phyloP scores from a whole-genome alignment of 2,113 vertebrate genomes.

The Pipa parva region DNA sequence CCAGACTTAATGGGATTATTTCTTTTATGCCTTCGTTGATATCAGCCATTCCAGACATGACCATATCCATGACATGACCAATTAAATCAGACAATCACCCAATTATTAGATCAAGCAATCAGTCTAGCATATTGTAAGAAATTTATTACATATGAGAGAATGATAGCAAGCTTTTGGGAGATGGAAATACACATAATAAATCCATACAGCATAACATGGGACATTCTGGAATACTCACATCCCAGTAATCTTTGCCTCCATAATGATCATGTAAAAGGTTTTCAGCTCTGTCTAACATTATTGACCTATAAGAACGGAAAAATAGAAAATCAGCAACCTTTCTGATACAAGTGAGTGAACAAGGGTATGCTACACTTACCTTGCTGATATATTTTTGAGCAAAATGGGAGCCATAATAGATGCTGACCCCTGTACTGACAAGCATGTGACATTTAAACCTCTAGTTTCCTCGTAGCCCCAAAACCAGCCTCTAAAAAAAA shows the following conservation, averaged over 20 bases:
- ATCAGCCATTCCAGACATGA: too few relatives aligned
- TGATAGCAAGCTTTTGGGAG: too few relatives aligned
- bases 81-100: too few relatives aligned
- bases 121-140: too few relatives aligned
- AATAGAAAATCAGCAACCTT: neutral
- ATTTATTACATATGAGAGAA: too few relatives aligned
- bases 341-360: neutral
- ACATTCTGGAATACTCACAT: constrained; percentile 71
- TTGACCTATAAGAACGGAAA: constrained; percentile 64
- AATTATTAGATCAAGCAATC: too few relatives aligned
- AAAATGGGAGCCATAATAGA: constrained; percentile 83
- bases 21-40: too few relatives aligned
- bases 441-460: constrained; percentile 75
- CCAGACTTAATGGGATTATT: too few relatives aligned
- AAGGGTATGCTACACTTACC: constrained; percentile 61
- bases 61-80: too few relatives aligned
- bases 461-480: constrained; percentile 94
- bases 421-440: constrained; percentile 93
- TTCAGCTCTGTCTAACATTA: constrained; percentile 95
- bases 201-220: too few relatives aligned
- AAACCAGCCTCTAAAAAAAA: constrained; percentile 85
- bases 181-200: too few relatives aligned
- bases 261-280: constrained; percentile 96
- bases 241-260: constrained; percentile 93
- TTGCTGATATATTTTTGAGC: constrained; percentile 76